phyloP scores from a whole-genome alignment of 2,797 vertebrate species.

The Chelon auratus region DNA sequence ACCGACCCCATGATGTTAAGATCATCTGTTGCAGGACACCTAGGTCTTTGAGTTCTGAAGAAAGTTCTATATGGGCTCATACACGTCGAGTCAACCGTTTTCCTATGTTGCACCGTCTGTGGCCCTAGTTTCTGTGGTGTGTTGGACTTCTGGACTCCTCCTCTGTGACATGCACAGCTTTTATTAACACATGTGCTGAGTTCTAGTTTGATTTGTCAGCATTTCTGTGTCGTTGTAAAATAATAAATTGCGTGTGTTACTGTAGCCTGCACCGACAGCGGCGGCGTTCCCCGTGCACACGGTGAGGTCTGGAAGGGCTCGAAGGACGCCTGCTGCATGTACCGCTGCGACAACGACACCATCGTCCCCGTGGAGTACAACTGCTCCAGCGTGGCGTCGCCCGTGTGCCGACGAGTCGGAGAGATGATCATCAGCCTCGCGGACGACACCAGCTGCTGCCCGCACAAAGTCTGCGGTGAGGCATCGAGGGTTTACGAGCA shows the following conservation, averaged over 20 bases:
- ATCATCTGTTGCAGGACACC: too few relatives aligned
- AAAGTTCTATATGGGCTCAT: too few relatives aligned
- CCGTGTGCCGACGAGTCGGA: slow-evolving; percentile 85
- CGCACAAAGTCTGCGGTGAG: slow-evolving; percentile 90
- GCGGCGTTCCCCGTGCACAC: slow-evolving; percentile 86
- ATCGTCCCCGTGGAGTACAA: slow-evolving; percentile 87
- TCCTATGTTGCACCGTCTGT: too few relatives aligned
- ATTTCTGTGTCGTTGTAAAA: too few relatives aligned
- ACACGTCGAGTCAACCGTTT: too few relatives aligned
- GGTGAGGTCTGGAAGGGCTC: slow-evolving; percentile 95
- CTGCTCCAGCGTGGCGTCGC: slow-evolving; percentile 81
- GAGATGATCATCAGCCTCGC: slow-evolving; percentile 89
- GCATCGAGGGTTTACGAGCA: not conserved
- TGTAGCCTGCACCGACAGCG: slow-evolving; percentile 93
- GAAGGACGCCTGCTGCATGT: slow-evolving; percentile 90
- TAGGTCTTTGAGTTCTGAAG: too few relatives aligned
- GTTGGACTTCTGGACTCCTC: too few relatives aligned
- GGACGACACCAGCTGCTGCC: slow-evolving; percentile 90
- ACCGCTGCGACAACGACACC: slow-evolving; percentile 91
- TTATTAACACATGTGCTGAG: too few relatives aligned
- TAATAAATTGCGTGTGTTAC: slow-evolving; percentile 3
- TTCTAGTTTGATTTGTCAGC: too few relatives aligned
- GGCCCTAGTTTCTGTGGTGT: too few relatives aligned
- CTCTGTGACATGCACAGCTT: too few relatives aligned
- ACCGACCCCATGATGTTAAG: too few relatives aligned